Base-by-base conservation (phyloP, 1,140 invertebrate genomes). In the Drosophila pectinifera region DNA sequence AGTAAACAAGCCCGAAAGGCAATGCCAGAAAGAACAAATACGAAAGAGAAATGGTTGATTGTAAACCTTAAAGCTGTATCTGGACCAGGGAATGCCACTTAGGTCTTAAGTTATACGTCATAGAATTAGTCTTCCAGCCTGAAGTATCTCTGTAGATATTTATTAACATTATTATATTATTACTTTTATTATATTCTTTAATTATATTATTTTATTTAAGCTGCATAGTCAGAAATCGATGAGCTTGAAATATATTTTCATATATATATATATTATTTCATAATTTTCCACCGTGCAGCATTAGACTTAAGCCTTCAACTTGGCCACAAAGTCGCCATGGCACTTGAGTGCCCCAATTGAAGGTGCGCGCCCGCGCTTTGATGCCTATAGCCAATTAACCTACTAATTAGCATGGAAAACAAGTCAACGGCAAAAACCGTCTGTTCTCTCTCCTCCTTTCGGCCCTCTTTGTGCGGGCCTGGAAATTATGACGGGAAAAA, bases 321-420 rank as follows among this genome's bases (percentile, higher is more conserved):
- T 65, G 61, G 45, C 70, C 49, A 74, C 72, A 73, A 73, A 74
- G 49, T 75, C 45, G 22, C 38, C 34, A 18, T 18, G 16, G 13
- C 62, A 43, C 65, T 73, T 39, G 58, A 56, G 46, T 49, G 54
- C 22, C 45, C 41, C 49, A 42, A 42, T 58, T 75, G 61, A 54
- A 67, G 39, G 73, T 28, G 42, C 39, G 61, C 61, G 45, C 39
- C 45, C 61, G 61, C 61, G 43, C 58, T 74, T 74, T 73, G 51
- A 70, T 53, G 74, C 73, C 82, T 84, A 73, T 80, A 80, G 77
- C 84, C 84, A 89, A 88, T 88, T 88, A 88, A 88, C 84, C 84
- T 58, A 76, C 84, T 89, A 88, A 88, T 88, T 88, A 88, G 84
- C 80, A 89, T 78, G 73, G 80, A 88, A 80, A 77, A 77, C 76